phyloP scores from a whole-genome alignment of 2,797 vertebrate species.

The Nannoperca australis region DNA sequence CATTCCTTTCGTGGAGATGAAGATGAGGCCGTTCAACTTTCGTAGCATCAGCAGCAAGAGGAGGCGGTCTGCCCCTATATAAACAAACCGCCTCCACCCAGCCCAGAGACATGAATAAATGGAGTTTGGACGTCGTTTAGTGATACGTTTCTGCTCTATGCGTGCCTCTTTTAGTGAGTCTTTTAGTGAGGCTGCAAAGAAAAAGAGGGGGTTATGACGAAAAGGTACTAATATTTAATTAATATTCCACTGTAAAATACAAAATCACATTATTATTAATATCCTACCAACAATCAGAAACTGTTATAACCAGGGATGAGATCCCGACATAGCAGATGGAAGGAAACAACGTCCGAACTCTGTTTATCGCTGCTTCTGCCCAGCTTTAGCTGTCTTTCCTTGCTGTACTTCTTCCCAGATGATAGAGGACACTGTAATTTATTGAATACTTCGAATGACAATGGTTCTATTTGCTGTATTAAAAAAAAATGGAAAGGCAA shows the following conservation, averaged over 20 bases:
- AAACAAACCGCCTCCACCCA: slow-evolving; percentile 65
- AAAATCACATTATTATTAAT: slow-evolving; percentile 48
- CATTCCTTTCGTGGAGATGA: slow-evolving; percentile 99
- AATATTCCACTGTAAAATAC: slow-evolving; percentile 52
- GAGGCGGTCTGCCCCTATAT: slow-evolving; percentile 90
- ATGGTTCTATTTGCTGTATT: slow-evolving; percentile 80
- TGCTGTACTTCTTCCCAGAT: slow-evolving; percentile 86
- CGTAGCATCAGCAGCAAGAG: slow-evolving; percentile 90
- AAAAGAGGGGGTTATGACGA: slow-evolving; percentile 27
- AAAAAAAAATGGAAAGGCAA: slow-evolving; percentile 68
- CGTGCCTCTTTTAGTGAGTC: slow-evolving; percentile 36
- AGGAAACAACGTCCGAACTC: slow-evolving; percentile 60
- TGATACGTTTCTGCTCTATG: slow-evolving; percentile 45
- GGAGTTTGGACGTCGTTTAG: slow-evolving; percentile 62
- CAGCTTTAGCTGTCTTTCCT: slow-evolving; percentile 70
- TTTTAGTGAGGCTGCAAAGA: slow-evolving; percentile 39
- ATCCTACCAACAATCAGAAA: slow-evolving; percentile 38
- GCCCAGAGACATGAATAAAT: slow-evolving; percentile 50
- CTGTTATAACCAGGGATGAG: slow-evolving; percentile 25
- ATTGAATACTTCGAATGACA: slow-evolving; percentile 81
- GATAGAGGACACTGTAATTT: slow-evolving; percentile 81
- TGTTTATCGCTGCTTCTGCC: slow-evolving; percentile 49
- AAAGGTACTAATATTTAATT: slow-evolving; percentile 68
- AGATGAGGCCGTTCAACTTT: slow-evolving; percentile 95
- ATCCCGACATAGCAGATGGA: slow-evolving; percentile 43